Base-by-base conservation (phyloP, 2,113 vertebrate genomes). In the Elachura formosa region DNA sequence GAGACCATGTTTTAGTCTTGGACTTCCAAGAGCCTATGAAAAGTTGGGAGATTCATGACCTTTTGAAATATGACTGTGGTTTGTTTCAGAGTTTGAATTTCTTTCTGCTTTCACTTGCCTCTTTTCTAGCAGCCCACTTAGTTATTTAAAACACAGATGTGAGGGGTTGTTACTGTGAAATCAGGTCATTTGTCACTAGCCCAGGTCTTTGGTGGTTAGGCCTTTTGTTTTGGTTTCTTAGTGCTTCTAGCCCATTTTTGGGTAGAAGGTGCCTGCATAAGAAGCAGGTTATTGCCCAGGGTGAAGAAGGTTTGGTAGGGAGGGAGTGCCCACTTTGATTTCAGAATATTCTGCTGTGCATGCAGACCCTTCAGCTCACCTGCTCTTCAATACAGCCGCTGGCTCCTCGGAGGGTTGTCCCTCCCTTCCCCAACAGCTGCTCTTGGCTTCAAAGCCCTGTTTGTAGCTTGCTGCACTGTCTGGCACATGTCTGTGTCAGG, bases 401-500 rank as follows among this genome's bases (percentile, higher is more conserved):
- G 62, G 10, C 54, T n/a, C 76, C 41, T 1, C 1, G 24, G 33
- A 72, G 23, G 11, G 2, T 23, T 55, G 14, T 48, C 24, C 19
- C 4, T 79, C 11, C 34, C 29, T 36, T 68, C 33, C 29, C 11
- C 22, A 68, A 5, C 7, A 38, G 14, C 29, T n/a, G 71, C 31
- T 55, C 25, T 21, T 56, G 40, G 45, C 49, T 79, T 59, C 73
- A 33, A 51, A 73, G 71, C 33, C 23, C 23, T 7, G 0, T 48
- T 69, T 43, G 24, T 31, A 61, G 78, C 48, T 26, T 45, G 3
- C 66, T 76, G 5, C 14, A 6, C 21, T 82, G 40, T 46, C 48
- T 40, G 52, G 22, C 16, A 12, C 1, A 0, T 0, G 2, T 31
- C 29, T 34, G 3, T 66, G 59, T 52, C 75, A 67, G 75, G 58